Percentiles rank a stretch among this genome's conserved stretches.
These are phyloP conservation scores for Scortum barcoo DNA, from an alignment of 2,113 vertebrate species.

Conservation along the genomic window DNA sequence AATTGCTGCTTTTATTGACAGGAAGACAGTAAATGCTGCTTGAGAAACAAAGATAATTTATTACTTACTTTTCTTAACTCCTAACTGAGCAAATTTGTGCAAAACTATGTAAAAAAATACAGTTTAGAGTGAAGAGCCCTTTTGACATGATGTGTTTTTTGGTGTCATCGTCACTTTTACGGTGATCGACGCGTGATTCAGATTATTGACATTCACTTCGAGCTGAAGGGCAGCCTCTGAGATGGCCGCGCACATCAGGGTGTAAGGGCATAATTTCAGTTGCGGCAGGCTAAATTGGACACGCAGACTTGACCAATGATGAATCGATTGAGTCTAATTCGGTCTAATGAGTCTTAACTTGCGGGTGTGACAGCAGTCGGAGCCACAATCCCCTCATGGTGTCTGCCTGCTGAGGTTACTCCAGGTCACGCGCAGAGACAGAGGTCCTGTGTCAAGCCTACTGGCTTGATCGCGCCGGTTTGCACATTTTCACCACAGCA, in stretches of 20 bases:
- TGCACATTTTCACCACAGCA: constrained; percentile 31
- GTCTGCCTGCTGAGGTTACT: constrained; percentile 28
- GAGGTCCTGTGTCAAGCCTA: background rate
- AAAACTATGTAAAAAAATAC: background rate
- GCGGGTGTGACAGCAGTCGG: constrained; percentile 35
- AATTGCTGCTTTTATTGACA: background rate
- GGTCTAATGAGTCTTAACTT: constrained; percentile 41
- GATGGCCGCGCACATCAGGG: background rate
- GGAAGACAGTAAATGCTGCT: background rate
- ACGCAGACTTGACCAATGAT: constrained; percentile 37
- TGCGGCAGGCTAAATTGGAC: constrained; percentile 8
- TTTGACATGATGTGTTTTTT: background rate
- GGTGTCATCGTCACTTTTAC: background rate
- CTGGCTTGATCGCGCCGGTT: constrained; percentile 12
- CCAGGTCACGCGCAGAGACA: background rate
- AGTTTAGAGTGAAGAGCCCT: background rate
- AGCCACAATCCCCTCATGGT: background rate
- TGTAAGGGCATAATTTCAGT: constrained; percentile 24
- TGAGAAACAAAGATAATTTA: background rate
- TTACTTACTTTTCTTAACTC: background rate
- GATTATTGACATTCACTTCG: constrained; percentile 12
- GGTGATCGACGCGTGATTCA: background rate
- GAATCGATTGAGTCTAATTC: constrained; percentile 55
- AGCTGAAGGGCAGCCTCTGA: background rate
- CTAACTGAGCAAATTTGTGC: background rate